Percentiles rank a stretch among this genome's conserved stretches.
Evolutionary conservation across 2,113 vertebrate species (phyloP).

Genomic region (Ascaphus truei): DNA sequence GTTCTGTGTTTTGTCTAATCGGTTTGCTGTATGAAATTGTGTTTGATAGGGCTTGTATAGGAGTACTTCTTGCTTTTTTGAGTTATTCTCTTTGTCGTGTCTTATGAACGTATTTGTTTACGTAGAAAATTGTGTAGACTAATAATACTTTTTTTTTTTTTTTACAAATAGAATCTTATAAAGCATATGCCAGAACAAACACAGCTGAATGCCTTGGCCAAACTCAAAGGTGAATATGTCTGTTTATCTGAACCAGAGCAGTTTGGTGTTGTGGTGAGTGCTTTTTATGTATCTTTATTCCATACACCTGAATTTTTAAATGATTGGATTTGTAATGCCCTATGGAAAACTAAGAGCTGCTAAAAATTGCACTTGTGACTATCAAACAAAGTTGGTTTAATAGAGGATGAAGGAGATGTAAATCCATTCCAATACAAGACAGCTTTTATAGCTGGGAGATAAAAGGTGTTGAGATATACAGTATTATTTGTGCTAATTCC

Average conservation of each 20-base stretch:
- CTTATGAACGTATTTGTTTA: too few species aligned
- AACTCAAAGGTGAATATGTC: conserved; percentile 76
- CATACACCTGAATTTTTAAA: not conserved
- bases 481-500: conserved; percentile 34
- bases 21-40: too few species aligned
- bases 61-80: too few species aligned
- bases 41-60: too few species aligned
- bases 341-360: not conserved
- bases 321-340: not conserved
- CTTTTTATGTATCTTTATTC: not conserved
- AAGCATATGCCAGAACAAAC: conserved; percentile 91
- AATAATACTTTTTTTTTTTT: not conserved
- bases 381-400: conserved; percentile 34
- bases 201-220: conserved; percentile 78
- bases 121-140: too few species aligned
- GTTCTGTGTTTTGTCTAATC: too few species aligned
- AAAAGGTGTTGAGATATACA: conserved; percentile 36
- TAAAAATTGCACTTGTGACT: conserved; percentile 37
- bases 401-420: conserved; percentile 30
- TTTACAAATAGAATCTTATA: conserved; percentile 65
- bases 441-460: conserved; percentile 28
- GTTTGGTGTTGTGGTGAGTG: conserved; percentile 92
- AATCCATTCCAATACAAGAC: conserved; percentile 23
- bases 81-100: too few species aligned
- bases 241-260: conserved; percentile 91